Base-by-base conservation (phyloP, 2,797 vertebrate species). In the Silurus lanzhouensis region DNA sequence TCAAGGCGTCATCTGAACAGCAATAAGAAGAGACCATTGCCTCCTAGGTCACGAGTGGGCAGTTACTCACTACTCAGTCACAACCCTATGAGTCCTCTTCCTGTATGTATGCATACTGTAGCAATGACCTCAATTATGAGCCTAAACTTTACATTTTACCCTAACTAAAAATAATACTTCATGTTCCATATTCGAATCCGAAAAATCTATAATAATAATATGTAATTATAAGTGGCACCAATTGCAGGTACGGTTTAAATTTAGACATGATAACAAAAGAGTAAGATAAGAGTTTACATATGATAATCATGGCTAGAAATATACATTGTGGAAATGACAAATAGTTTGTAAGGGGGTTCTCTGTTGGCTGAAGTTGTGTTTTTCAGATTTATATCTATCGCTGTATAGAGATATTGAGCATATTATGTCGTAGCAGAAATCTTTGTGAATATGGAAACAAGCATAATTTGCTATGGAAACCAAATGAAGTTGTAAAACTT, bases 61-160 rank as follows among this genome's bases (percentile, higher is more conserved):
- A 89, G 87, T 27, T 85, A 85, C 66, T 89, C 90, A 5, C 88
- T 91, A 25, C 89, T 91, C 68, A 84, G 72, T 55, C 74, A 90
- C 86, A 72, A 86, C 20, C 78, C 27, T 0, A 68, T 22, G 25
- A 86, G 10, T 38, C 79, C 87, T 61, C 81, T 89, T 46, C 87
- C 89, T 86, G 89, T 91, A 64, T 5, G 75, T 77, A 81, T 85
- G 58, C 48, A 52, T 52, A 52, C 48, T 52, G 48, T 52, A 7
- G 61, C 78, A 84, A 83, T n/a, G 3, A 22, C 31, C n/a, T 13
- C 46, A 27, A n/a, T 67, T 81, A 66, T 31, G n/a, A 67, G 6
- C 12, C 15, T 52, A 58, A 31, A 15, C 19, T 44, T 68, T 31
- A 13, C n/a, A 19, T 6, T 52, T 82, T 14, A 55, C 66, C 48